Evolutionary conservation across 2,888 invertebrate species (phyloP).

Genomic region (Ennomos quercinarius): DNA sequence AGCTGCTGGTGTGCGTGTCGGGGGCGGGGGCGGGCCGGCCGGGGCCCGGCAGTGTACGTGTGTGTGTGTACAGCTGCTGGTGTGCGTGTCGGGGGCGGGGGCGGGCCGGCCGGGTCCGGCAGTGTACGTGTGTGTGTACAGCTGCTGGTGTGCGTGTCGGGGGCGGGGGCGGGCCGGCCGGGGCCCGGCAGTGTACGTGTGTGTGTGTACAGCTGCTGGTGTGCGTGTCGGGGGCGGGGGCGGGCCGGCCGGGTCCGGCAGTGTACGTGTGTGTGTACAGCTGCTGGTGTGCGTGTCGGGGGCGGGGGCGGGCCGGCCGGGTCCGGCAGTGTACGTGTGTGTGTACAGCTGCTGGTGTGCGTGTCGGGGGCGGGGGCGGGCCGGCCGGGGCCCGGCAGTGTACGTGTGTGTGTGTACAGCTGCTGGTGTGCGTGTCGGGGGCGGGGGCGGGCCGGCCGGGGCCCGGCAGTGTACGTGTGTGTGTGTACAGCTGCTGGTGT

Average conservation of each 20-base stretch:
- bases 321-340: neutral
- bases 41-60: too few relatives aligned
- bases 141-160: conserved; percentile 94
- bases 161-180: conserved; percentile 92
- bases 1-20: conserved; percentile 4
- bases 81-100: conserved; percentile 97
- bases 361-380: conserved; percentile 97
- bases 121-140: conserved; percentile 96
- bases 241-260: too few relatives aligned
- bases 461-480: conserved; percentile 88
- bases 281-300: conserved; percentile 4
- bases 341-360: conserved; percentile 93
- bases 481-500: conserved; percentile 94
- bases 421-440: conserved; percentile 94
- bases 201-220: conserved; percentile 94
- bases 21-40: neutral
- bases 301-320: too few relatives aligned
- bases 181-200: conserved; percentile 89
- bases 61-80: conserved; percentile 89
- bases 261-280: conserved; percentile 62
- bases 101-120: too few relatives aligned
- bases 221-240: conserved; percentile 95
- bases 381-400: too few relatives aligned
- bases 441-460: conserved; percentile 92
- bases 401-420: conserved; percentile 96